Base-by-base conservation (phyloP, 2,888 invertebrate species). In the Cephonodes hylas region DNA sequence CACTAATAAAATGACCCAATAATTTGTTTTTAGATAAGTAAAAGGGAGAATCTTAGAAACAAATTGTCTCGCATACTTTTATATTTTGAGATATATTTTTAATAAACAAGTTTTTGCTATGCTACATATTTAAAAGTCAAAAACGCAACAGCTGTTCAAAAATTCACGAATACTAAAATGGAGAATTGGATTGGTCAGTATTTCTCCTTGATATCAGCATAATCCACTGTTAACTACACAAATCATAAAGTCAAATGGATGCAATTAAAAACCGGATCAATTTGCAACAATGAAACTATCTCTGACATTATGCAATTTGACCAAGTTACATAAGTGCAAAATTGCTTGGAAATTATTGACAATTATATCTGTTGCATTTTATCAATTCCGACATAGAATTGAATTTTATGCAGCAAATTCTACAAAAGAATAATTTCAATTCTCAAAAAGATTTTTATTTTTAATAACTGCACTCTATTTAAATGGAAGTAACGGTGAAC, bases 271-370 rank as follows among this genome's bases (percentile, higher is more conserved):
- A 63, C 62, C 61, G 61, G 58, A 60, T 58, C 59, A 68, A 61
- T 63, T 66, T 63, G 63, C 63, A 66, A 68, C 67, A 64, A 59
- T 62, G 58, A 57, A 48, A 57, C 31, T 61, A 64, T 67, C 58
- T 15, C 42, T 44, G 13, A 15, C 38, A 18, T 46, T 60, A 53
- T 48, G 23, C 18, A 60, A 60, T 60, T 23, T 25, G 60, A 27
- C 13, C 60, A 53, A 42, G 48, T 48, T 48, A 34, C 34, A 59
- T 31, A 59, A 46, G 31, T 59, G 31, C 8, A 18, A 25, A 34
- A 42, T 42, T n/a, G 18, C 7, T n/a, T 31, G 13, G 20, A 8
- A 27, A 13, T 45, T 22, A 59, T 59, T 48, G 5, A n/a, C 4
- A 25, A n/a, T 7, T 25, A 25, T 6, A 6, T n/a, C 23, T 18